Conservation (phyloP, 1,140 invertebrate genomes). For the Anadara kagoshimensis region DNA sequence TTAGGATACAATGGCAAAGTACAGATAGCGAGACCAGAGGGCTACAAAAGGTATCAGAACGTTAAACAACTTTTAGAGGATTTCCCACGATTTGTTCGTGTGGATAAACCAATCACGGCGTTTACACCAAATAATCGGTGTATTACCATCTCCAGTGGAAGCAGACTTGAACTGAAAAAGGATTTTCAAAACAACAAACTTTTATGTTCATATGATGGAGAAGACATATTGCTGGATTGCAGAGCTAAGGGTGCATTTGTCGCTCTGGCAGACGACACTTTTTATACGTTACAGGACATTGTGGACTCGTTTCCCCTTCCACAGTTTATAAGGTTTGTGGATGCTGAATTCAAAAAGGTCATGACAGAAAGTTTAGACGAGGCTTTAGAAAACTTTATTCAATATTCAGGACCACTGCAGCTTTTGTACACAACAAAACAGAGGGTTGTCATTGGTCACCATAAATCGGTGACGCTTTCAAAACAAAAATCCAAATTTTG, state of each 20-base stretch:
- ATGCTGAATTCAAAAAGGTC: constrained; percentile 21
- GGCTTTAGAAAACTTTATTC: constrained; percentile 20
- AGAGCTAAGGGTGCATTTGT: constrained; percentile 2
- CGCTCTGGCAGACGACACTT: constrained; percentile 26
- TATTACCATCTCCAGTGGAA: constrained; percentile 9
- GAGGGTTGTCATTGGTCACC: constrained; percentile 33
- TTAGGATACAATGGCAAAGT: constrained; percentile 36
- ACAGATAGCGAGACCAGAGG: constrained; percentile 6
- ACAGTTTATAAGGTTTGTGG: constrained; percentile 31
- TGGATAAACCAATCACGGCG: constrained; percentile 13
- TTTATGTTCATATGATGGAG: constrained; percentile 10
- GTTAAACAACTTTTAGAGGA: constrained; percentile 19
- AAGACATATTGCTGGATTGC: constrained; percentile 3
- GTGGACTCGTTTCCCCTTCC: constrained; percentile 26
- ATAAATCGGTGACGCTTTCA: constrained; percentile 20
- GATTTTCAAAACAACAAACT: constrained; percentile 26
- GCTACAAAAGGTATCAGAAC: not conserved
- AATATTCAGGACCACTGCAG: constrained; percentile 30
- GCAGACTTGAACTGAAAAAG: constrained; percentile 20
- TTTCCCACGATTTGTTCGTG: constrained; percentile 27
- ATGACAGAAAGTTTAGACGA: constrained; percentile 24
- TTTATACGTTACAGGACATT: constrained; percentile 28
- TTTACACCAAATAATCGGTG: not conserved
- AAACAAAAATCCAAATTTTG: not conserved
- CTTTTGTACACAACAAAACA: constrained; percentile 9